Conservation (phyloP, 1,140 invertebrate genomes). For the Drosophila burlai region DNA sequence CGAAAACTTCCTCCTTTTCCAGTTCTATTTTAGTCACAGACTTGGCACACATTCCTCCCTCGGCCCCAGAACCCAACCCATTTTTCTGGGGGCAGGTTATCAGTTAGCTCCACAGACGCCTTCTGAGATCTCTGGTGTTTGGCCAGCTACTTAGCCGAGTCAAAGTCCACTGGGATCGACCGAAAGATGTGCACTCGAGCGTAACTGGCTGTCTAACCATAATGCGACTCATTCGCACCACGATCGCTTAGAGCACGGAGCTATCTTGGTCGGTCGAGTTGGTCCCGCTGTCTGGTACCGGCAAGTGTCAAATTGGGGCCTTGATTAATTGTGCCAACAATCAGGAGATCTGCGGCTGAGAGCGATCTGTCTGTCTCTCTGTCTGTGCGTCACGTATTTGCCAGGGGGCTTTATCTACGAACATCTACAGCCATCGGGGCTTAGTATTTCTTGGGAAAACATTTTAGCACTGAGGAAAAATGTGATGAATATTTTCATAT, state of each 20-base stretch:
- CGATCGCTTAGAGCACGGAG: background rate
- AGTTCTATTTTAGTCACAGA: conserved; percentile 21
- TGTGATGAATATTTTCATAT: background rate
- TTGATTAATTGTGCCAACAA: conserved; percentile 59
- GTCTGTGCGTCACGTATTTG: conserved; percentile 53
- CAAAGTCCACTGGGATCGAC: conserved; percentile 41
- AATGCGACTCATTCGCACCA: conserved; percentile 55
- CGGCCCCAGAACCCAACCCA: background rate
- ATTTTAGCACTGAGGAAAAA: conserved; percentile 12
- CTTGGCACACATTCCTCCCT: conserved; percentile 20
- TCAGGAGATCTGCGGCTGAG: conserved; percentile 23
- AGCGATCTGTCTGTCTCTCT: conserved; percentile 31
- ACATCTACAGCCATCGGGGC: conserved; percentile 20
- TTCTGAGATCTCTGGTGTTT: conserved; percentile 31
- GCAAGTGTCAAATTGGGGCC: conserved; percentile 52
- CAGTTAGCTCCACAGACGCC: conserved; percentile 20
- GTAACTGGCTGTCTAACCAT: conserved; percentile 25
- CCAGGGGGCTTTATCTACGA: conserved; percentile 12
- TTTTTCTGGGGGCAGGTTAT: conserved; percentile 11
- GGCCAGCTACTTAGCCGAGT: conserved; percentile 37
- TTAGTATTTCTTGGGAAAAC: conserved; percentile 18
- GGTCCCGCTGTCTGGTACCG: conserved; percentile 56
- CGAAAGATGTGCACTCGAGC: conserved; percentile 45
- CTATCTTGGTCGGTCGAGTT: background rate
- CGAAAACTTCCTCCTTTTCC: background rate